Percentiles rank a stretch among this genome's conserved stretches.
Conservation (phyloP, 2,797 vertebrate species). For the Chanos chanos region DNA sequence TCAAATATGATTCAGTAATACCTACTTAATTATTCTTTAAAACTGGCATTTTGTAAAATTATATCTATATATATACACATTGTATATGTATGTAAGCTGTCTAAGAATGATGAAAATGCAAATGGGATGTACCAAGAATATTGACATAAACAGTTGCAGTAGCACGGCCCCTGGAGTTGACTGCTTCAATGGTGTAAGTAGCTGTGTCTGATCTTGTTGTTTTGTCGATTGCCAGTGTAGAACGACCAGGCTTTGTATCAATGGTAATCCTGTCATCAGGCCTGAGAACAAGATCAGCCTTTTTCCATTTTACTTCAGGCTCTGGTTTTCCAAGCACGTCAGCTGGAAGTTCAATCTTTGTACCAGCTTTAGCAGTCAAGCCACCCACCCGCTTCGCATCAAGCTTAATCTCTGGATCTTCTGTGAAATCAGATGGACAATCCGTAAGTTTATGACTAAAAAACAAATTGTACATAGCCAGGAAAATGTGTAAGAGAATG, state of each 20-base stretch:
- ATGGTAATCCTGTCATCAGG: slow-evolving; percentile 83
- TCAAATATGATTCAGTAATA: too few relatives aligned
- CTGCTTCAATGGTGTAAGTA: slow-evolving; percentile 97
- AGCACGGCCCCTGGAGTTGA: slow-evolving; percentile 88
- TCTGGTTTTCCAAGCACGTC: slow-evolving; percentile 90
- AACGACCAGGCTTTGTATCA: slow-evolving; percentile 84
- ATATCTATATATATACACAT: background rate
- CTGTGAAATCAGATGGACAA: slow-evolving; percentile 58
- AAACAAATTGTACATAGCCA: background rate
- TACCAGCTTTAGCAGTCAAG: slow-evolving; percentile 89
- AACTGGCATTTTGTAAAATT: slow-evolving; percentile 20
- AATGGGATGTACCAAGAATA: slow-evolving; percentile 81
- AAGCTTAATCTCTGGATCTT: slow-evolving; percentile 92
- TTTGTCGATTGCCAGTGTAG: slow-evolving; percentile 82
- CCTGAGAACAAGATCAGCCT: slow-evolving; percentile 85
- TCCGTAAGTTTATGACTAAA: background rate
- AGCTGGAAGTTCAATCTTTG: slow-evolving; percentile 94
- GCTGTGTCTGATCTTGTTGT: slow-evolving; percentile 89
- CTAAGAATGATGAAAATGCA: background rate
- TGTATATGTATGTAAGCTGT: background rate
- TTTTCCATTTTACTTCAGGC: slow-evolving; percentile 93
- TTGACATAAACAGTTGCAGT: slow-evolving; percentile 95
- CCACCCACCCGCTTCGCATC: slow-evolving; percentile 95
- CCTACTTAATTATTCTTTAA: too few relatives aligned
- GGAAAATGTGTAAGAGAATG: slow-evolving; percentile 3